Percentiles rank a stretch among this genome's conserved stretches.
Conservation (phyloP, 2,113 vertebrate species). For the Cebidichthys violaceus region DNA sequence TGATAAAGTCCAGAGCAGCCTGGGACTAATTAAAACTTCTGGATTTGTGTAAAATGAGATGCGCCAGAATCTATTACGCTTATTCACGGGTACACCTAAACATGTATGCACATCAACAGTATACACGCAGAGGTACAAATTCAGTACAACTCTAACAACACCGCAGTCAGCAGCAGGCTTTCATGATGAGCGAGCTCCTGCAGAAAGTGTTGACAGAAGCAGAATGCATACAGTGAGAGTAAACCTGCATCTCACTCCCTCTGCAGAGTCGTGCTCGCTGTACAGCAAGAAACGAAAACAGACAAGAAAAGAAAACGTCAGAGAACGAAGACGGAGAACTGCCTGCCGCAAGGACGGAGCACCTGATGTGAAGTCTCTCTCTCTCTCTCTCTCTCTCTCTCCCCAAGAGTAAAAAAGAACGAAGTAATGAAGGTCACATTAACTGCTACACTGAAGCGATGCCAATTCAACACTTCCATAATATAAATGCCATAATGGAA, state of each 20-base stretch:
- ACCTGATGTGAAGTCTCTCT: conserved; percentile 66
- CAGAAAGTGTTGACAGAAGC: conserved; percentile 64
- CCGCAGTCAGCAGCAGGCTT: conserved; percentile 15
- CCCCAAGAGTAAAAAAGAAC: conserved; percentile 30
- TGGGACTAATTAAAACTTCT: conserved; percentile 66
- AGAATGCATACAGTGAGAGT: conserved; percentile 52
- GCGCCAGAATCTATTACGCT: conserved; percentile 8
- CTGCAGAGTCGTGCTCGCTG: conserved; percentile 31
- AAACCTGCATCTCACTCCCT: conserved; percentile 38
- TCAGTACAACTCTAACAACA: conserved; percentile 3
- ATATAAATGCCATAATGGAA: conserved; percentile 18
- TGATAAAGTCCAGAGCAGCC: conserved; percentile 58
- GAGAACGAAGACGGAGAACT: conserved; percentile 57
- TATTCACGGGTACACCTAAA: conserved; percentile 8
- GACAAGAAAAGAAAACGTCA: conserved; percentile 35
- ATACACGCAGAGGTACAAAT: conserved; percentile 25
- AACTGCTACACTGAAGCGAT: conserved; percentile 41
- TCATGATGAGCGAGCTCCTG: conserved; percentile 30
- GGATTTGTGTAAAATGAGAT: conserved; percentile 26
- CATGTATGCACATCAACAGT: conserved; percentile 23
- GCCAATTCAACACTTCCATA: conserved; percentile 33
- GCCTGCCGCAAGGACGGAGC: conserved; percentile 66
- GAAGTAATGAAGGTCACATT: conserved; percentile 63
- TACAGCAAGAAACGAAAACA: conserved; percentile 20
- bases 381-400: conserved; percentile 29